Base-by-base conservation (phyloP, 2,113 vertebrate species). In the Rhombomys opimus region DNA sequence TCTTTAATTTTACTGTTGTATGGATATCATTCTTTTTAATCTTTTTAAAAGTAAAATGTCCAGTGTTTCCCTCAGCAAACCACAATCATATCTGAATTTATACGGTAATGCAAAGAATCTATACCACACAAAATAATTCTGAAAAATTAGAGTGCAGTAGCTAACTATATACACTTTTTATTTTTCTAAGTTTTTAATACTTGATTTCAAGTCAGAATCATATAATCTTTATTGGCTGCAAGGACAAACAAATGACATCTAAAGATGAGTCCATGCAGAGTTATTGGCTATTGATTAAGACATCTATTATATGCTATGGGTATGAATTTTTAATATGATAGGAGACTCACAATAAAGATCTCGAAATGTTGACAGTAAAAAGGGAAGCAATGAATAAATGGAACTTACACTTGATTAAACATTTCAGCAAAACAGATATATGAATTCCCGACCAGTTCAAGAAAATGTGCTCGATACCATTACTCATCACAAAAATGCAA, bases 91-190 rank as follows among this genome's bases (percentile, higher is more conserved):
- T 30, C 27, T 76, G 80, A 94, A 89, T 81, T 76, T 89, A 61
- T 86, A 76, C 12, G 4, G 12, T 90, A 46, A 84, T 61, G 3
- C 30, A 95, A 94, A 80, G 46, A 93, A 80, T 91, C 10, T 92
- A 76, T 11, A 63, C 6, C 59, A 92, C 1, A 65, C 15, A 35
- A 85, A 46, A 17, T n/a, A 85, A 73, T 87, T 46, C 86, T 88
- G 27, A 75, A 46, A 91, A 54, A 59, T 30, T 18, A 75, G 10
- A 88, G 70, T 72, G 65, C 17, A 54, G 27, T 95, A 72, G 1
- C 27, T 54, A 78, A 72, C 5, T 94, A 89, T 76, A 54, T 76
- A 54, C 15, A 65, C 61, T 91, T 86, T 59, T 20, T 77, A 12
- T 52, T 89, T 46, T 94, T 46, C 18, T 85, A 73, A 27, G 68